Evolutionary conservation across 2,888 invertebrate genomes (phyloP), one percentile per base, ranked within the genome.

Genomic region (Oxytorus armatus): DNA sequence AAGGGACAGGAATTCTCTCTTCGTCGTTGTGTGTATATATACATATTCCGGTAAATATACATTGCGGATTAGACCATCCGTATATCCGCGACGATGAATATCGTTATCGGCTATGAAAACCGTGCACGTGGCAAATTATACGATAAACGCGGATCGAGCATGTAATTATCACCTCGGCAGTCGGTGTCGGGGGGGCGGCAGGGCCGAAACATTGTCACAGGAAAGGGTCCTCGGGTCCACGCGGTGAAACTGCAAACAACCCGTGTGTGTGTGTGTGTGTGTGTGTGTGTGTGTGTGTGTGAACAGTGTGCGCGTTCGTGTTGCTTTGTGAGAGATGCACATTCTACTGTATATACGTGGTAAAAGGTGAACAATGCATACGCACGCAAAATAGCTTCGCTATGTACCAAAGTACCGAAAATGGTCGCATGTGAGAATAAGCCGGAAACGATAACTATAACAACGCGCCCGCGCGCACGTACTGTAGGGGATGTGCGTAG

Each of bases 161-260:
- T 87, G 89, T 89, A 90, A 91, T 90, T 91, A 91, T 90, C 90
- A 89, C 90, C 89, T 89, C 85, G 85, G 83, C 83, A 81, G 85
- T 86, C 78, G 82, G 69, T 33, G 76, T 49, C 36, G 47, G 23
- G n/a, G n/a, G n/a, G n/a, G n/a, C n/a, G n/a, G 3, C 23, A 25
- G 53, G 18, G 18, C 29, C 11, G 51, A 65, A 51, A 49, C 11
- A 57, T 14, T 36, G 44, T 1, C 61, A 61, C 42, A 21, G 63
- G 23, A 42, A 47, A 39, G 57, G 23, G 59, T 23, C 18, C 61
- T n/a, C 21, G 25, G 36, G 66, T 55, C 18, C 63, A 65, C 55
- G n/a, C n/a, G 39, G 49, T 21, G 80, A 55, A 77, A 55, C 73
- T 73, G 73, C 68, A 65, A 80, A 68, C 77, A 65, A 69, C 55